A percentile compares a stretch with the other conserved stretches of the same genome.
These are phyloP conservation scores for Oedothorax gibbosus DNA, from an alignment of 1,140 invertebrate species.

Conservation along the genomic window DNA sequence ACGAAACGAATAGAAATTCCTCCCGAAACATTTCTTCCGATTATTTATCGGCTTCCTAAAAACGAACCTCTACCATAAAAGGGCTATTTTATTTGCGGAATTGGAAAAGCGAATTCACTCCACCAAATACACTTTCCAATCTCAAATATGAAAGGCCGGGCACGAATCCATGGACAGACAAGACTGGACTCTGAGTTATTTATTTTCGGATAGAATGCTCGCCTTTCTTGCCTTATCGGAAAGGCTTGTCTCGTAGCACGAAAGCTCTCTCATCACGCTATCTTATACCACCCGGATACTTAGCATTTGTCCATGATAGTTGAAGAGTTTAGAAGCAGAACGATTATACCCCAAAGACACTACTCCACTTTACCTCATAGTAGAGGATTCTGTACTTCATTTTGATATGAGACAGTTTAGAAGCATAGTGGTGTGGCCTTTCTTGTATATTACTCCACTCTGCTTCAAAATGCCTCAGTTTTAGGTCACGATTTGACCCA, in stretches of 20 bases:
- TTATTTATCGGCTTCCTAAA: neutral
- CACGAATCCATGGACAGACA: no score
- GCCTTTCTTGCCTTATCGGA: neutral
- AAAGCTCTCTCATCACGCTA: no score
- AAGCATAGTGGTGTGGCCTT: no score
- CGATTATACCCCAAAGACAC: no score
- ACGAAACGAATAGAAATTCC: no score
- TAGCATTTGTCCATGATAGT: no score
- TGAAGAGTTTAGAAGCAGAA: no score
- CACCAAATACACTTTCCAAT: neutral
- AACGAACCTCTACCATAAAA: neutral
- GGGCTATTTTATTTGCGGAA: neutral
- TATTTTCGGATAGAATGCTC: conserved; percentile 9
- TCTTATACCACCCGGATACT: no score
- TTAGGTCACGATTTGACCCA: conserved; percentile 16
- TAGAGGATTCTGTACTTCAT: no score
- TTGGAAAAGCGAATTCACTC: conserved; percentile 3
- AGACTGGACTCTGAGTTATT: neutral
- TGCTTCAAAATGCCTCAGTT: neutral
- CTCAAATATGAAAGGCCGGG: neutral
- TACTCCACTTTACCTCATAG: no score
- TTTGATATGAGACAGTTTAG: no score
- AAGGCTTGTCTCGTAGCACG: neutral
- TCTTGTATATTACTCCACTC: no score
- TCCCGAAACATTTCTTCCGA: neutral